Evolutionary conservation across 2,888 invertebrate genomes (phyloP).

Genomic region (Orchesellides sinensis): DNA sequence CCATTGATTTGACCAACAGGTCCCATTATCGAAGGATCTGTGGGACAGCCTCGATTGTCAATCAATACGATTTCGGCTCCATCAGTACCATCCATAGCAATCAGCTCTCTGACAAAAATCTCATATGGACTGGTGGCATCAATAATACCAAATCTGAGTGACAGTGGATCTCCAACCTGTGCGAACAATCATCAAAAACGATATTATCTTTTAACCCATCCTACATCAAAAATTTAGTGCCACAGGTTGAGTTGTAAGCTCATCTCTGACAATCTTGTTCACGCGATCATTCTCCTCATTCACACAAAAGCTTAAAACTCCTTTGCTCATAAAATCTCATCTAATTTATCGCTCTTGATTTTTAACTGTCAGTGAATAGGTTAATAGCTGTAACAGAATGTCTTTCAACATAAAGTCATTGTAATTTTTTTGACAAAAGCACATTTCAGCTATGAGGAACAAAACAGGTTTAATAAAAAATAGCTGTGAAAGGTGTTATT

Average conservation of each 20-base stretch:
- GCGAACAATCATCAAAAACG: neutral
- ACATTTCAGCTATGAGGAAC: constrained; percentile 4
- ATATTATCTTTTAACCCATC: neutral
- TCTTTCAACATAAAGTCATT: constrained; percentile 1
- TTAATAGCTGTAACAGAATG: constrained; percentile 57
- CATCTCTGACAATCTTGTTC: neutral
- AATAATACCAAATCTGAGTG: constrained; percentile 78
- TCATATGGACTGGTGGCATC: constrained; percentile 78
- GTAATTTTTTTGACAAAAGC: constrained; percentile 8
- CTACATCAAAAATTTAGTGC: neutral
- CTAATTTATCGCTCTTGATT: constrained; percentile 58
- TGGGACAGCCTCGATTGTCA: constrained; percentile 78
- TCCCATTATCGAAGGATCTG: constrained; percentile 78
- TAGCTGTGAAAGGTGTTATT: constrained; percentile 11
- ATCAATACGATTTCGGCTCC: constrained; percentile 78
- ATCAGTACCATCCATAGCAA: constrained; percentile 78
- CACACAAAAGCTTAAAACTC: neutral
- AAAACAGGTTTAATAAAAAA: constrained; percentile 51
- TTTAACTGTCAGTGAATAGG: constrained; percentile 56
- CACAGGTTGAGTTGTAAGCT: neutral
- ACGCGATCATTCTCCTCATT: constrained; percentile 37
- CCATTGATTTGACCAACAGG: constrained; percentile 80
- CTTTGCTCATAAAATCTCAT: constrained; percentile 30
- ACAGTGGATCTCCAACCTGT: constrained; percentile 78
- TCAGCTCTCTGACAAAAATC: constrained; percentile 78